phyloP scores from a whole-genome alignment of 2,888 invertebrate species.

The Tenthredo notha region DNA sequence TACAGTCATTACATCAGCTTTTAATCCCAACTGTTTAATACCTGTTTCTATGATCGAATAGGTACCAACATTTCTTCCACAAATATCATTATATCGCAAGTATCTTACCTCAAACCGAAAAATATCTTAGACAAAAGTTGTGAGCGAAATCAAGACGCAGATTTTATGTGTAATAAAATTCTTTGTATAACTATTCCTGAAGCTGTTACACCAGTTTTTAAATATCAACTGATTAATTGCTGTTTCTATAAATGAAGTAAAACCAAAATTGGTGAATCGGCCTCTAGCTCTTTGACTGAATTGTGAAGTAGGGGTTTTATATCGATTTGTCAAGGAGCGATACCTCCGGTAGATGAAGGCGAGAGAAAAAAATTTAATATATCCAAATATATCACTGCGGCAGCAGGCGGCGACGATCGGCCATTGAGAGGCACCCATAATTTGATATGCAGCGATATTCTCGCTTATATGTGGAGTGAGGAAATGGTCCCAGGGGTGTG shows the following conservation, averaged over 20 bases:
- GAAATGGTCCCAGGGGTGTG: conserved; percentile 64
- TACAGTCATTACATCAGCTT: neutral
- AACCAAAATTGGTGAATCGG: neutral
- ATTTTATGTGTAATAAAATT: neutral
- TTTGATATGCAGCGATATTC: conserved; percentile 76
- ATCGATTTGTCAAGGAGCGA: conserved; percentile 58
- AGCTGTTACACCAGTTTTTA: neutral
- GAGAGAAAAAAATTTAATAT: conserved; percentile 76
- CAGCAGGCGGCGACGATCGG: conserved; percentile 75
- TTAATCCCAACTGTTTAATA: neutral
- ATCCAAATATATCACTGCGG: conserved; percentile 77
- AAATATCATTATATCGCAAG: neutral
- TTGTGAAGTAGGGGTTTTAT: conserved; percentile 18
- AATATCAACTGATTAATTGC: neutral
- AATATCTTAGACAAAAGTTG: neutral
- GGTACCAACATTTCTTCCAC: neutral
- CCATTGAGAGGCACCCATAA: conserved; percentile 76
- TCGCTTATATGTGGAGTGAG: conserved; percentile 62
- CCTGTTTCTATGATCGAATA: neutral
- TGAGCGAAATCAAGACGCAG: neutral
- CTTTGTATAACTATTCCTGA: neutral
- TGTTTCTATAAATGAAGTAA: neutral
- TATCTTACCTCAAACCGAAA: neutral
- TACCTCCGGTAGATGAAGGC: conserved; percentile 37
- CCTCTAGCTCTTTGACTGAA: neutral